Evolutionary conservation across 2,888 invertebrate genomes (phyloP).

Genomic region (Lepidochrysops patricia): DNA sequence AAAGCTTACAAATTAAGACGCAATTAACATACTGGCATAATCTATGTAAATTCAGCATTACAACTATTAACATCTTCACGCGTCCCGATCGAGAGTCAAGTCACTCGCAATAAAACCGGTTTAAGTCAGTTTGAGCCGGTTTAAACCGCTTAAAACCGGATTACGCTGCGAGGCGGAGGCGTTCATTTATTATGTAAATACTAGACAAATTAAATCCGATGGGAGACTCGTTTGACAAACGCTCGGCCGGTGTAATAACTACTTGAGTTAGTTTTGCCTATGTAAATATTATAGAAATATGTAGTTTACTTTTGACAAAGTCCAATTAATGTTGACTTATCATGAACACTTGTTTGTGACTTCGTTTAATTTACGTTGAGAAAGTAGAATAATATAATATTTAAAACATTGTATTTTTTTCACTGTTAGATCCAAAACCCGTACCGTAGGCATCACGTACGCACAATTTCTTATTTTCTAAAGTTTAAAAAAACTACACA

Average conservation of each 20-base stretch:
- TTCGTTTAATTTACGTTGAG: no score
- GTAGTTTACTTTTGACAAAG: background rate
- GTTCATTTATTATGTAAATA: conserved; percentile 74
- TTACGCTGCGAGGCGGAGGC: conserved; percentile 61
- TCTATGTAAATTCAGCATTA: conserved; percentile 21
- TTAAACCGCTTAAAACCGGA: conserved; percentile 40
- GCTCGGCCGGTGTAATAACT: conserved; percentile 36
- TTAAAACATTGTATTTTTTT: no score
- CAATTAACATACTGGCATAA: background rate
- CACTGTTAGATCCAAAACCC: no score
- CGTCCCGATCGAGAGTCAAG: conserved; percentile 68
- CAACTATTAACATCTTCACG: conserved; percentile 60
- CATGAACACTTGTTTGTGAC: background rate
- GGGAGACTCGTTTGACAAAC: conserved; percentile 68
- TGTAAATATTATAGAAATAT: background rate
- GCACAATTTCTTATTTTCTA: no score
- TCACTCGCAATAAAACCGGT: conserved; percentile 66
- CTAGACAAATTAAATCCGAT: conserved; percentile 72
- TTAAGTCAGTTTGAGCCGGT: conserved; percentile 51
- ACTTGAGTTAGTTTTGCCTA: conserved; percentile 27
- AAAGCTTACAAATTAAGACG: background rate
- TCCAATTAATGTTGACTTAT: background rate
- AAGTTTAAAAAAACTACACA: no score
- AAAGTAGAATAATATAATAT: no score
- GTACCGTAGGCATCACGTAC: no score